These are phyloP conservation scores for Mellilla xanthometata DNA, from an alignment of 2,888 invertebrate species.

Conservation along the genomic window DNA sequence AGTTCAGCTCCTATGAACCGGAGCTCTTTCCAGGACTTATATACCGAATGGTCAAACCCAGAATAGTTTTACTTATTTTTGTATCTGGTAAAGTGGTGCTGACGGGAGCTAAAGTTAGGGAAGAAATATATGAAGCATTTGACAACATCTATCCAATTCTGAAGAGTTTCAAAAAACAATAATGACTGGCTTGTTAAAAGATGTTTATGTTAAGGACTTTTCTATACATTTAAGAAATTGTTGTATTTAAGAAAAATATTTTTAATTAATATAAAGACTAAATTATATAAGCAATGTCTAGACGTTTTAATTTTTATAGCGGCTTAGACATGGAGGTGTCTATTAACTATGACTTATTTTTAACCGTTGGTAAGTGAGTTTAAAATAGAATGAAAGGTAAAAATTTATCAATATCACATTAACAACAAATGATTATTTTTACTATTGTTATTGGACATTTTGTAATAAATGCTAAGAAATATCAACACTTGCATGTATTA, in stretches of 20 bases:
- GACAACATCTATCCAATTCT: constrained; percentile 98
- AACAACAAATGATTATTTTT: too few relatives aligned
- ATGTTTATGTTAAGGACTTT: not conserved
- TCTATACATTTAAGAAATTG: constrained; percentile 5
- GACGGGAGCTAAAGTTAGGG: constrained; percentile 97
- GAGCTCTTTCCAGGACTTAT: constrained; percentile 99
- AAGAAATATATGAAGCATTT: constrained; percentile 97
- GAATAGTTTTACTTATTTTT: constrained; percentile 98
- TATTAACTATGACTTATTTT: too few relatives aligned
- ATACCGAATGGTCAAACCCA: constrained; percentile 98
- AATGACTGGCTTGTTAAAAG: not conserved
- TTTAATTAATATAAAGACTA: constrained; percentile 3
- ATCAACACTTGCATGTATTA: too few relatives aligned
- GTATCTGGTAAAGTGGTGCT: constrained; percentile 99
- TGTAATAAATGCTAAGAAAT: too few relatives aligned
- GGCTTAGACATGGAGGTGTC: too few relatives aligned
- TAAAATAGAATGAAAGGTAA: too few relatives aligned
- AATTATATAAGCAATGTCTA: not conserved
- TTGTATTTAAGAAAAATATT: constrained; percentile 5
- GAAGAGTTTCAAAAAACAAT: constrained; percentile 95
- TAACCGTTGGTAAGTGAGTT: too few relatives aligned
- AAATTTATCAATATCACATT: too few relatives aligned
- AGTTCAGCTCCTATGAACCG: constrained; percentile 95
- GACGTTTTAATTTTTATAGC: too few relatives aligned
- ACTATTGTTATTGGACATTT: too few relatives aligned